These are phyloP conservation scores for Pterocles orientalis DNA, from an alignment of 2,113 vertebrate genomes.

Conservation along the genomic window DNA sequence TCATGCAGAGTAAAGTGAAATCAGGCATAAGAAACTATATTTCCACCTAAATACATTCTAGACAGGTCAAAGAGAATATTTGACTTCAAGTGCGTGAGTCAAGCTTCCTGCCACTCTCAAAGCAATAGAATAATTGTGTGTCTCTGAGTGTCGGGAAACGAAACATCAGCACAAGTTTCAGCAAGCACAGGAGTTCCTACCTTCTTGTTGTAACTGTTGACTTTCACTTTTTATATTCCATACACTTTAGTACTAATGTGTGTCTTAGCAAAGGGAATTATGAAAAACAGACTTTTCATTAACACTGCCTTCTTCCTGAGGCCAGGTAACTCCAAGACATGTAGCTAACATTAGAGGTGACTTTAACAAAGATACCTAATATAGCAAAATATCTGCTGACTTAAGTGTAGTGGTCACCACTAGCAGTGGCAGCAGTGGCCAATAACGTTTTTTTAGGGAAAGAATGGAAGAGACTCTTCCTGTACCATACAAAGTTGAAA, in stretches of 20 bases:
- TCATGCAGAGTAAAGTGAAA: not conserved
- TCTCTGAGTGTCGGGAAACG: not conserved
- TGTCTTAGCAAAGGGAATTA: not conserved
- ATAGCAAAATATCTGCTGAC: not conserved
- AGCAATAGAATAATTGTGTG: not conserved
- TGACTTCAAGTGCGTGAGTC: not conserved
- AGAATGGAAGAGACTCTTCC: not conserved
- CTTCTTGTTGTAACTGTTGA: not conserved
- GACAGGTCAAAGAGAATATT: not conserved
- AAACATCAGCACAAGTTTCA: not conserved
- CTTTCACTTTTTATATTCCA: not conserved
- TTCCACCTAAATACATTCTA: not conserved
- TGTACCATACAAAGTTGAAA: not conserved
- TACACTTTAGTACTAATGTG: not conserved
- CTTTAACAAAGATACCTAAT: not conserved
- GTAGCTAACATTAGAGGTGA: not conserved
- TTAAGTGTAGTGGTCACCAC: not conserved
- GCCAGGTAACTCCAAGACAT: not conserved
- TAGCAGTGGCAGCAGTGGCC: no score
- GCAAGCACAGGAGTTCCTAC: not conserved
- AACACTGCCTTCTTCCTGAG: not conserved
- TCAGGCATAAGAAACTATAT: not conserved
- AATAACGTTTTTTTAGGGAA: not conserved
- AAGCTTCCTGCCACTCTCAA: not conserved
- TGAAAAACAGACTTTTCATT: accelerated